phyloP scores from a whole-genome alignment of 35 echinoderm and acorn worm genomes.

The Chiridota heheva region DNA sequence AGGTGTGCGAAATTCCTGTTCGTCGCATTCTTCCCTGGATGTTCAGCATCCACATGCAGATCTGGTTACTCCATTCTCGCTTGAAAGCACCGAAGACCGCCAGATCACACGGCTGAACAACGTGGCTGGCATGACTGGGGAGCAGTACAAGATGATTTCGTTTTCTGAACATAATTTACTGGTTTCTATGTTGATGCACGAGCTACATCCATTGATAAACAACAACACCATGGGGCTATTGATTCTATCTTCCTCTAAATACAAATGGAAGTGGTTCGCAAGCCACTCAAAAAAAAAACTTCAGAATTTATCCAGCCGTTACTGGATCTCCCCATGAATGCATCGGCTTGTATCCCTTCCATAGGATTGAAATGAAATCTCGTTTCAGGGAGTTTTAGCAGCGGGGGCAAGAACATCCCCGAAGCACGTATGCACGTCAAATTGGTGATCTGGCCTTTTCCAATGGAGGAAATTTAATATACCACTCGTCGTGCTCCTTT shows the following conservation, averaged over 20 bases:
- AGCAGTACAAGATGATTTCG: slow-evolving; percentile 48
- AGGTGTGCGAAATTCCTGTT: slow-evolving; percentile 52
- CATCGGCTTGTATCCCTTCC: slow-evolving; percentile 19
- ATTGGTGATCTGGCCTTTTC: slow-evolving; percentile 45
- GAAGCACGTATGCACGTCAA: slow-evolving; percentile 38
- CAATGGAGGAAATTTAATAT: slow-evolving; percentile 11
- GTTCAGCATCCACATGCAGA: slow-evolving; percentile 34
- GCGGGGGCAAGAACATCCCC: slow-evolving; percentile 32
- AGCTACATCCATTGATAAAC: slow-evolving; percentile 33
- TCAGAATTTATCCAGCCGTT: slow-evolving; percentile 55
- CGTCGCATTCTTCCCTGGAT: slow-evolving; percentile 42
- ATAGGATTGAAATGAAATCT: slow-evolving; percentile 53
- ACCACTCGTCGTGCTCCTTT: slow-evolving; percentile 41
- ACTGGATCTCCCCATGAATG: slow-evolving; percentile 51
- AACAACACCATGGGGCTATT: slow-evolving; percentile 42
- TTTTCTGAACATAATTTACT: slow-evolving; percentile 49
- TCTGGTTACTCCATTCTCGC: slow-evolving; percentile 35
- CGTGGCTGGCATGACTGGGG: slow-evolving; percentile 50
- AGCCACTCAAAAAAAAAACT: slow-evolving; percentile 63
- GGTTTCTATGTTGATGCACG: no score
- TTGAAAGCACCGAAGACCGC: slow-evolving; percentile 58
- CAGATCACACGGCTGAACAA: slow-evolving; percentile 71
- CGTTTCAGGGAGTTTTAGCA: slow-evolving; percentile 42
- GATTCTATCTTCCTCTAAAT: slow-evolving; percentile 31
- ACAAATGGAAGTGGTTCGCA: slow-evolving; percentile 54